A percentile compares a stretch with the other conserved stretches of the same genome.
Evolutionary conservation across 2,113 vertebrate species (phyloP).

Genomic region (Nematolebias whitei): DNA sequence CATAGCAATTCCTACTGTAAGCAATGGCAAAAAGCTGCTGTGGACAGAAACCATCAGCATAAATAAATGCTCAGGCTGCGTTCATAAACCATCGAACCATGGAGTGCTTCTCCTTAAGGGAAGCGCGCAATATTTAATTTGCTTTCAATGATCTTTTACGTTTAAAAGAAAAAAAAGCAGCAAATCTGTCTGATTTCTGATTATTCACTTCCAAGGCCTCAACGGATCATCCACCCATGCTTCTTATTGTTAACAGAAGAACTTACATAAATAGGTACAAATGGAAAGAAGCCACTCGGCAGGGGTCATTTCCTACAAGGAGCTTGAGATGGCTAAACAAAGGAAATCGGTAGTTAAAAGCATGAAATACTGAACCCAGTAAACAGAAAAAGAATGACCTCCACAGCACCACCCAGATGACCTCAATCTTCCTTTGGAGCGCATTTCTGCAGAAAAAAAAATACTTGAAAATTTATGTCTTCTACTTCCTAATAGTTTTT

Average conservation of each 20-base stretch:
- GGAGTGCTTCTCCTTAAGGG: conserved; percentile 47
- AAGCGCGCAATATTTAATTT: conserved; percentile 42
- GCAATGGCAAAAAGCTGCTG: conserved; percentile 63
- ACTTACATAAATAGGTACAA: conserved; percentile 73
- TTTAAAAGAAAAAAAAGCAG: conserved; percentile 50
- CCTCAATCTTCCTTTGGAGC: conserved; percentile 84
- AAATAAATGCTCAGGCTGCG: conserved; percentile 69
- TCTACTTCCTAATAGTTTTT: conserved; percentile 86
- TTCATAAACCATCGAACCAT: conserved; percentile 52
- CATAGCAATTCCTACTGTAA: conserved; percentile 81
- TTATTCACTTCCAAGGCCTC: conserved; percentile 41
- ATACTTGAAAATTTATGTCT: conserved; percentile 82
- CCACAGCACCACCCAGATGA: conserved; percentile 82
- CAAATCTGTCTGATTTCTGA: conserved; percentile 22
- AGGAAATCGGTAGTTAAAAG: conserved; percentile 86
- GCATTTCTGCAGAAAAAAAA: conserved; percentile 76
- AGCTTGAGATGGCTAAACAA: conserved; percentile 76
- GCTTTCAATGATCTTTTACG: conserved; percentile 30
- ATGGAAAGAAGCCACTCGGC: conserved; percentile 77
- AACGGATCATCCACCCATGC: conserved; percentile 19
- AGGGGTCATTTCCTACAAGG: conserved; percentile 83
- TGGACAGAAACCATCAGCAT: conserved; percentile 62
- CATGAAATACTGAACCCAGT: conserved; percentile 81
- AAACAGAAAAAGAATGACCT: conserved; percentile 81
- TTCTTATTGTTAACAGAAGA: conserved; percentile 64